phyloP scores from a whole-genome alignment of 1,140 invertebrate species.

The Habropoda laboriosa region DNA sequence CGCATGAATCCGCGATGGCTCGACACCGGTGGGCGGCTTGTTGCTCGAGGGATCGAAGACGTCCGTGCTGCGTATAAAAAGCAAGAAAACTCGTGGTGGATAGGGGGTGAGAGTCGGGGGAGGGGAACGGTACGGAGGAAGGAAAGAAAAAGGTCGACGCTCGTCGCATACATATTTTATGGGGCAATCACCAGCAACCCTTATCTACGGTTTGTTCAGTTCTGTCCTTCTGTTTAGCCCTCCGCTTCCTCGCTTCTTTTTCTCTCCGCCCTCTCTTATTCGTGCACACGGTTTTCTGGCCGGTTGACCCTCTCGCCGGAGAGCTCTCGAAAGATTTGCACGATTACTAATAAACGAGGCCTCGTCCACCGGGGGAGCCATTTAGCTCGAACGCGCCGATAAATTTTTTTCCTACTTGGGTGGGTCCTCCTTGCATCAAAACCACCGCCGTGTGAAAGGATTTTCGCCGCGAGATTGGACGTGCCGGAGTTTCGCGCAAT shows the following conservation, averaged over 20 bases:
- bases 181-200: slow-evolving; percentile 78
- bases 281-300: slow-evolving; percentile 7
- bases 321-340: slow-evolving; percentile 68
- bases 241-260: slow-evolving; percentile 32
- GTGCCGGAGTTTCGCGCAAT: not conserved
- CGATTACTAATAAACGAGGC: slow-evolving; percentile 69
- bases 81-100: slow-evolving; percentile 39
- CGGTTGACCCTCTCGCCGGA: slow-evolving; percentile 63
- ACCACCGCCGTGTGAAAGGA: not conserved
- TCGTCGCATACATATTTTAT: slow-evolving; percentile 80
- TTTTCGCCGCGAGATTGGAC: not conserved
- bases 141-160: slow-evolving; percentile 71
- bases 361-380: not conserved
- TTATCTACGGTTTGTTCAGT: slow-evolving; percentile 81
- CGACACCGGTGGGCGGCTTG: slow-evolving; percentile 47
- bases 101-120: not conserved
- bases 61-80: slow-evolving; percentile 49
- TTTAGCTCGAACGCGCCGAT: slow-evolving; percentile 31
- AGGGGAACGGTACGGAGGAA: not conserved
- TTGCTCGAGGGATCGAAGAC: slow-evolving; percentile 60
- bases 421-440: not conserved
- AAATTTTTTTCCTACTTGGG: slow-evolving; percentile 26
- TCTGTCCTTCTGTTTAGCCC: slow-evolving; percentile 67
- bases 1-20: slow-evolving; percentile 30
- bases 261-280: not conserved